A percentile compares a stretch with the other conserved stretches of the same genome.
phyloP scores from a whole-genome alignment of 2,797 vertebrate species.

The Knipowitschia caucasica region DNA sequence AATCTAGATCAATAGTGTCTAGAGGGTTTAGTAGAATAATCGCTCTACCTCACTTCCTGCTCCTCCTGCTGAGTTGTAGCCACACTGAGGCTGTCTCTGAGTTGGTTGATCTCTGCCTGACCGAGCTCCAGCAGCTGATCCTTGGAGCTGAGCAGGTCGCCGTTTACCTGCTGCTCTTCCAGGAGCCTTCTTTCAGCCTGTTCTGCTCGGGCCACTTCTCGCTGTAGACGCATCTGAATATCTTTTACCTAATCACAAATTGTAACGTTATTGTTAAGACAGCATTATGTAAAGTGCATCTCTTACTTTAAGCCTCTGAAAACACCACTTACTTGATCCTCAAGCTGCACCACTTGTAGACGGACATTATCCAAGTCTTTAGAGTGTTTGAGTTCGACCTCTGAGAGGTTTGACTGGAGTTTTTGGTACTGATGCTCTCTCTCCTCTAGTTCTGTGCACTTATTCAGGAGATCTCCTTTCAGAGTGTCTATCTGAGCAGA shows the following conservation, averaged over 20 bases:
- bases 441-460: constrained; percentile 76
- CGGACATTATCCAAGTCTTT: constrained; percentile 83
- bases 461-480: constrained; percentile 75
- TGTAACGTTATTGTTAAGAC: neutral
- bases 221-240: constrained; percentile 71
- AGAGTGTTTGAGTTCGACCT: constrained; percentile 74
- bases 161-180: constrained; percentile 70
- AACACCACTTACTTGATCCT: constrained; percentile 57
- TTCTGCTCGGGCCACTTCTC: constrained; percentile 63
- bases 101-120: constrained; percentile 53
- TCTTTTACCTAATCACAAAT: constrained; percentile 60
- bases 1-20: no score
- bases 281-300: neutral
- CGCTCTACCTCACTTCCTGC: constrained; percentile 45
- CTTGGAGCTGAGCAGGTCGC: constrained; percentile 66
- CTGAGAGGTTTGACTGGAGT: constrained; percentile 67
- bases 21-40: neutral
- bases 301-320: neutral
- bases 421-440: constrained; percentile 69
- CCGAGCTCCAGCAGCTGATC: constrained; percentile 60
- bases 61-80: constrained; percentile 49
- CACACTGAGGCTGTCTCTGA: constrained; percentile 60
- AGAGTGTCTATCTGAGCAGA: constrained; percentile 73
- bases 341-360: constrained; percentile 73
- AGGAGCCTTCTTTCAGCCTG: constrained; percentile 71